Conservation (phyloP, 1,140 invertebrate genomes). For the Galleria mellonella region DNA sequence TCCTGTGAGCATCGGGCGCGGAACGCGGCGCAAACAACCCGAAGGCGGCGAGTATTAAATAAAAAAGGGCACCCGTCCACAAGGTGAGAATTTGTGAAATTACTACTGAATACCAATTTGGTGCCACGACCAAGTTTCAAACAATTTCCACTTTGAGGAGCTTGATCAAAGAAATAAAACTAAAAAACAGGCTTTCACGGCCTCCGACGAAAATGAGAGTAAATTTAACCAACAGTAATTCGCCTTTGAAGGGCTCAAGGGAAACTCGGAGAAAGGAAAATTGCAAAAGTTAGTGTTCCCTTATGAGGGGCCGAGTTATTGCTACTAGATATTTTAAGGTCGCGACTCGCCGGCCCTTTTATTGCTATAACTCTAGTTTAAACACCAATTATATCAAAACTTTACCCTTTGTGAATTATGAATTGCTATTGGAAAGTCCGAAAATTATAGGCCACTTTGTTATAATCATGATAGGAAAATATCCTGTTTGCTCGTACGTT, state of each 20-base stretch:
- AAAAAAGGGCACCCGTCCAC: conserved; percentile 1
- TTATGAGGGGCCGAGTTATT: conserved; percentile 45
- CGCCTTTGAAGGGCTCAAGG: conserved; percentile 57
- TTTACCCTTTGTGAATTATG: conserved; percentile 25
- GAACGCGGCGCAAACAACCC: neutral
- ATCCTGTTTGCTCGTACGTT: neutral
- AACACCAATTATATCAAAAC: conserved; percentile 26
- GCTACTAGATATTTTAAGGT: conserved; percentile 37
- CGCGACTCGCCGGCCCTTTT: conserved; percentile 21
- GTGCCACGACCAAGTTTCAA: conserved; percentile 42
- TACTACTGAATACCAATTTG: conserved; percentile 62
- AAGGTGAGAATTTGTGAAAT: conserved; percentile 61
- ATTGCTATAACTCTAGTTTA: conserved; percentile 25
- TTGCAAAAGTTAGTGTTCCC: conserved; percentile 65
- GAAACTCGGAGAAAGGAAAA: conserved; percentile 51
- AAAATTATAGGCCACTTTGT: conserved; percentile 8
- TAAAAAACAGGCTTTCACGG: conserved; percentile 53
- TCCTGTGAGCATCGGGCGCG: too few species aligned
- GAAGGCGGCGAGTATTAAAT: neutral
- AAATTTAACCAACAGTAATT: conserved; percentile 69
- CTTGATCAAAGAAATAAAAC: conserved; percentile 69
- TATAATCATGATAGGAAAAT: too few species aligned
- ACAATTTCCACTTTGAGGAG: conserved; percentile 59
- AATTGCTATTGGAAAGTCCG: conserved; percentile 22
- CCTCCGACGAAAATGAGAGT: conserved; percentile 52